phyloP scores from a whole-genome alignment of 2,888 invertebrate species.

The Herminia tarsipennalis region DNA sequence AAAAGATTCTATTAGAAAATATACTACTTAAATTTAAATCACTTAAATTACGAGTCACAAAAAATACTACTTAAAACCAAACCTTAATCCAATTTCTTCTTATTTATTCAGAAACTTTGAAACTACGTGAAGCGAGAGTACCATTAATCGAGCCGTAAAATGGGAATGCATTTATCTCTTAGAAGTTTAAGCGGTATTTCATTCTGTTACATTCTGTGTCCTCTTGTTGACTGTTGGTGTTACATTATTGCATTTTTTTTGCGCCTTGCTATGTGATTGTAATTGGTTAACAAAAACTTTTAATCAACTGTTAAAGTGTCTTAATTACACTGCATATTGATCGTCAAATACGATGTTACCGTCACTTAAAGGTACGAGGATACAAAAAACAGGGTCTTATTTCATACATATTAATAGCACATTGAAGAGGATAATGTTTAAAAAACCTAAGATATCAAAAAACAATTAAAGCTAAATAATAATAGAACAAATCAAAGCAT shows the following conservation, averaged over 20 bases:
- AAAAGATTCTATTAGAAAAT: too few relatives aligned
- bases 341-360: neutral
- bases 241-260: slow-evolving; percentile 2
- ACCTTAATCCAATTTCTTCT: slow-evolving; percentile 2
- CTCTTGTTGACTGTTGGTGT: neutral
- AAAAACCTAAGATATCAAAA: too few relatives aligned
- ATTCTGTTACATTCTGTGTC: slow-evolving; percentile 3
- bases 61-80: neutral
- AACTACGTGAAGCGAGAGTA: slow-evolving; percentile 2
- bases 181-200: slow-evolving; percentile 5
- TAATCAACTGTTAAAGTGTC: too few relatives aligned
- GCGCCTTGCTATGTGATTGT: neutral
- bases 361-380: neutral
- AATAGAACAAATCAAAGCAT: too few relatives aligned
- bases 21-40: too few relatives aligned
- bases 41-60: too few relatives aligned
- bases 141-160: slow-evolving; percentile 7
- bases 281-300: too few relatives aligned
- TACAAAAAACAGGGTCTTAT: too few relatives aligned
- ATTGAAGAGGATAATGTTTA: too few relatives aligned
- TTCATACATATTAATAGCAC: too few relatives aligned
- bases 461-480: too few relatives aligned
- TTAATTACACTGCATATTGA: too few relatives aligned
- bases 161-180: slow-evolving; percentile 12
- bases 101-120: slow-evolving; percentile 4